phyloP scores from a whole-genome alignment of 2,113 vertebrate species.

The Talpa occidentalis region DNA sequence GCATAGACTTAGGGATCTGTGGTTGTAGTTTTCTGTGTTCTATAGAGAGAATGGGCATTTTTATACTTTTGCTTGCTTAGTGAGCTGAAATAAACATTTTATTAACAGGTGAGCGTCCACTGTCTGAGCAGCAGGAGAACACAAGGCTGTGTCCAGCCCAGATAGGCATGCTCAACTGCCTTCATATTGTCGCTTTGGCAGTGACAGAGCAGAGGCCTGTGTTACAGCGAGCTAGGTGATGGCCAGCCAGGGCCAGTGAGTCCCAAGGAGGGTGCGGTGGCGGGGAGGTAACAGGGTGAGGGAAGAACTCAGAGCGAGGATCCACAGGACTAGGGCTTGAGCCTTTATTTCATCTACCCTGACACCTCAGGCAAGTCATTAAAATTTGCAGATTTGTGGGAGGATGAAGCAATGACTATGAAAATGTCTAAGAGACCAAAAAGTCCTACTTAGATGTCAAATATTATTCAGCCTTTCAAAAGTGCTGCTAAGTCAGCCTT shows the following conservation, averaged over 20 bases:
- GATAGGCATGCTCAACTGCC: accelerated
- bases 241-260: too few relatives aligned
- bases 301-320: background rate
- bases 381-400: background rate
- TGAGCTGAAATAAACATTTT: background rate
- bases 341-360: background rate
- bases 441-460: background rate
- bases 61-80: background rate
- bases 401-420: background rate
- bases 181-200: background rate
- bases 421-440: background rate
- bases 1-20: background rate
- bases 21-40: background rate
- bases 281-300: too few relatives aligned
- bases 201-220: background rate
- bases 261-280: too few relatives aligned
- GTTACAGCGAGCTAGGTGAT: background rate
- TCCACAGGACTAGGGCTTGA: background rate
- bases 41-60: background rate
- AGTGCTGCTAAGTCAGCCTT: background rate
- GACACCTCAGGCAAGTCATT: background rate
- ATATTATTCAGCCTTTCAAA: background rate
- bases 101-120: background rate
- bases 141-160: background rate
- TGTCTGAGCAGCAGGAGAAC: background rate